Base-by-base conservation (phyloP, 2,888 invertebrate genomes). In the Erebia palarica region DNA sequence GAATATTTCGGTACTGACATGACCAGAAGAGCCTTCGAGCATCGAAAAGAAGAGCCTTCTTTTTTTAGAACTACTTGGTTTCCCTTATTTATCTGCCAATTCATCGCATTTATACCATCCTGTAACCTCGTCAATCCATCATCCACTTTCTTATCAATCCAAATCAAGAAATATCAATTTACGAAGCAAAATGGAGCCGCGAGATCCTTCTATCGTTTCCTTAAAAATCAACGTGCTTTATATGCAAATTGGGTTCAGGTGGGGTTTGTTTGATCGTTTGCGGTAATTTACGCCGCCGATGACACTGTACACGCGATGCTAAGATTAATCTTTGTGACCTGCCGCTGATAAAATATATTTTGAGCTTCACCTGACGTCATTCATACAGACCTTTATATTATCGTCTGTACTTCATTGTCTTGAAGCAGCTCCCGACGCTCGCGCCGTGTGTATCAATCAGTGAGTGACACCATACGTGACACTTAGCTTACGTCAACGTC, bases 241-340 rank as follows among this genome's bases (percentile, higher is more conserved):
- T 75, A 79, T 79, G 78, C 76, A 76, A 79, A 79, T 79, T 65
- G 69, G 72, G 73, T 73, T 76, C 60, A n/a, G n/a, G 69, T 72
- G 65, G 61, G 57, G 72, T 75, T 75, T 73, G 74, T 78, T 75
- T 74, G 68, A 69, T 68, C 65, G 69, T 61, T 68, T 65, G 70
- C 36, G 51, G 53, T 27, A 44, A 47, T 68, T 49, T 47, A 67
- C 13, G 67, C 49, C 16, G 0, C 5, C 27, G 53, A 7, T 65
- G 51, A 42, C n/a, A 42, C 42, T 16, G 36, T 55, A 44, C 42
- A 27, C 49, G 49, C n/a, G 36, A 59, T 59, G 36, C 36, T 36
- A 13, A 36, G 58, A 36, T 16, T 14, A 59, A 36, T 36, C 14
- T 59, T 59, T 36, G 27, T 27, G 27, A 36, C 58, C 21, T 47